Base-by-base conservation (phyloP, 2,888 invertebrate species). In the Agriopis marginaria region DNA sequence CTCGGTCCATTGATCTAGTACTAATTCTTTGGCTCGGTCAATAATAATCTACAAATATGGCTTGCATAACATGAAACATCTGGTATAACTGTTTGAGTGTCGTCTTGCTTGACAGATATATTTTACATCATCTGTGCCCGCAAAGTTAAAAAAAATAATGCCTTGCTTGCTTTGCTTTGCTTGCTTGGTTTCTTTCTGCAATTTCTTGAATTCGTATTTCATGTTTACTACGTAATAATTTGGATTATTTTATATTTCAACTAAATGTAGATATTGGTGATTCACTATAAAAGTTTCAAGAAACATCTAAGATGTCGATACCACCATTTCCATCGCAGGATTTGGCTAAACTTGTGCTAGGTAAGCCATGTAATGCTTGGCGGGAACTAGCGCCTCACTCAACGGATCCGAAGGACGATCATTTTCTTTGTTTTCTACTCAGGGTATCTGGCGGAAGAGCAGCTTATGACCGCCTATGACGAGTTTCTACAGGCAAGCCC, bases 361-460 rank as follows among this genome's bases (percentile, higher is more conserved):
- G 94, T 94, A 86, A 82, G 88, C 78, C 53, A 17, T 63, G 58
- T 45, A 63, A 63, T 51, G 78, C 73, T 90, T 93, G 93, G 93
- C 93, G 93, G 93, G 93, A 94, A 92, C 69, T 68, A 68, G 50
- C 59, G 55, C 51, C 70, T 65, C 56, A 75, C 74, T 42, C 80
- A 82, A 82, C 82, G 79, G 79, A 63, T 62, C 68, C 59, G 54
- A 44, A 63, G 50, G 60, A 56, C 60, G 71, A 44, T 72, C 44
- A 70, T 61, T 70, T 74, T 68, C 68, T 69, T 75, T 76, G 68
- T 75, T 75, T 68, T 72, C 42, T 71, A 82, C 82, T 45, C 82
- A 94, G 94, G 94, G 63, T 94, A 94, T 76, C 84, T 94, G 54
- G 91, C 91, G 42, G 94, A 94, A 74, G 93, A 94, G 79, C 91